Percentiles rank a stretch among this genome's conserved stretches.
Conservation (phyloP, 1,140 invertebrate species). For the Papilio glaucus region DNA sequence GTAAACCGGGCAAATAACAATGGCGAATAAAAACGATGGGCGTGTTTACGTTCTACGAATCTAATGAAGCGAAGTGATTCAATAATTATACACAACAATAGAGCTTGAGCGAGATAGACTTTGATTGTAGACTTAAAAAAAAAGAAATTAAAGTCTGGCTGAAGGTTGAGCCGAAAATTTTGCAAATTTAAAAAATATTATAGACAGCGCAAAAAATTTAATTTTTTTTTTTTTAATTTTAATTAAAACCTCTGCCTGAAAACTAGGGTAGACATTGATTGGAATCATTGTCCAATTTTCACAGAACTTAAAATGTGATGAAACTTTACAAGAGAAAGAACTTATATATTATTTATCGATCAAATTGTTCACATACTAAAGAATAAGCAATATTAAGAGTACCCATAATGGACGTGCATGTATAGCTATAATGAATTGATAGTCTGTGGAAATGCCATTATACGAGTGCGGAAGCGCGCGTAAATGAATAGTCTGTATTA, state of each 20-base stretch:
- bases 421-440: background rate
- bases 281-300: too few species aligned
- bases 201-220: too few species aligned
- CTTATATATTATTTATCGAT: too few species aligned
- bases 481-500: background rate
- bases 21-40: conserved; percentile 21
- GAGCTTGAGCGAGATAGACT: background rate
- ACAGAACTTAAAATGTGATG: too few species aligned
- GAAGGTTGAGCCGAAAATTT: background rate
- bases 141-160: background rate
- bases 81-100: conserved; percentile 14
- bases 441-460: conserved; percentile 7
- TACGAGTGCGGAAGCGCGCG: background rate
- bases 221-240: too few species aligned
- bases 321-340: too few species aligned
- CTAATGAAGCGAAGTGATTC: conserved; percentile 20
- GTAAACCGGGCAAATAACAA: conserved; percentile 15
- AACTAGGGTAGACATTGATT: too few species aligned
- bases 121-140: background rate
- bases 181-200: too few species aligned
- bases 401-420: too few species aligned
- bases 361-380: too few species aligned
- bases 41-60: conserved; percentile 13
- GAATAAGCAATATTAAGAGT: too few species aligned
- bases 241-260: too few species aligned